These are phyloP conservation scores for Rhea americana DNA, from an alignment of 2,113 vertebrate species.

Conservation along the genomic window DNA sequence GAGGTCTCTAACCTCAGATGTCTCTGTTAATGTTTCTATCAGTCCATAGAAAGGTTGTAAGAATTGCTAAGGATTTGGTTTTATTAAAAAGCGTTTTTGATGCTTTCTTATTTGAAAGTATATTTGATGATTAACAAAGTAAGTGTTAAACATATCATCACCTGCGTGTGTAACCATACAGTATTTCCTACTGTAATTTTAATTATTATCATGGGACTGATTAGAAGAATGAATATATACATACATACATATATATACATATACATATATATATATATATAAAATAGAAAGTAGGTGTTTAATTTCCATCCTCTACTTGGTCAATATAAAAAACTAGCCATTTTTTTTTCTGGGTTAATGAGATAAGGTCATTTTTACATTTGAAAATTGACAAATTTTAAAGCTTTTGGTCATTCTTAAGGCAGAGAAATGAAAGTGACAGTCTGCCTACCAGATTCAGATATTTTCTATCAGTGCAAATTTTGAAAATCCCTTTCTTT, in stretches of 20 bases:
- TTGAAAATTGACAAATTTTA: background rate
- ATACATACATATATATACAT: too few relatives aligned
- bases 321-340: background rate
- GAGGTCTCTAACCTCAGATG: accelerated
- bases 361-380: background rate
- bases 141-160: background rate
- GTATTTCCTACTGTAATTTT: background rate
- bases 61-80: background rate
- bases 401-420: background rate
- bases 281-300: background rate
- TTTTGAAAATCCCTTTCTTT: background rate
- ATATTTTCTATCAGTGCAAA: background rate
- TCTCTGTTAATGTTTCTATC: background rate
- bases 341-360: background rate
- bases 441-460: background rate
- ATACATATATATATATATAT: too few relatives aligned
- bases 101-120: background rate
- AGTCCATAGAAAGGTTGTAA: background rate
- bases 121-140: background rate
- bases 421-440: background rate
- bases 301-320: background rate
- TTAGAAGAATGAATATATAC: background rate
- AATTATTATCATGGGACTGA: background rate
- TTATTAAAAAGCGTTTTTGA: background rate
- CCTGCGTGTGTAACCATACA: background rate